Evolutionary conservation across 2,113 vertebrate species (phyloP).

Genomic region (Coregonus clupeaformis): DNA sequence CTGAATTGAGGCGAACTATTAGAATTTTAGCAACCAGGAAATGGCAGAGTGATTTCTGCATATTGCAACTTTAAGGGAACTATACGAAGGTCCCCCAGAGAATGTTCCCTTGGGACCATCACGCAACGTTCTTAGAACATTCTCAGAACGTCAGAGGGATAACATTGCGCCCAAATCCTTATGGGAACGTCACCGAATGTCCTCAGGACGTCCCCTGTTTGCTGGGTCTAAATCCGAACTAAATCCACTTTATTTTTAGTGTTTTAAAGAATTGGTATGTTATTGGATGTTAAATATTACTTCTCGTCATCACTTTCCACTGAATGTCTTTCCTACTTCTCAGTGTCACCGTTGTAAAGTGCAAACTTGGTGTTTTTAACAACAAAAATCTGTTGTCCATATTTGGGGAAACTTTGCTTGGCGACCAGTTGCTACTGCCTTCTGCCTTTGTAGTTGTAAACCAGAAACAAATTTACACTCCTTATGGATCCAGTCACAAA

Average conservation of each 20-base stretch:
- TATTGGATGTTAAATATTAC: conserved; percentile 54
- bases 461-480: conserved; percentile 78
- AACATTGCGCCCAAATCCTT: no score
- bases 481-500: conserved; percentile 62
- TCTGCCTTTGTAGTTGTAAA: conserved; percentile 78
- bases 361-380: conserved; percentile 60
- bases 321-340: conserved; percentile 43
- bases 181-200: no score
- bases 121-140: no score
- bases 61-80: no score
- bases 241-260: conserved; percentile 49
- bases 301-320: conserved; percentile 47
- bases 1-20: no score
- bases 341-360: conserved; percentile 57
- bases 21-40: no score
- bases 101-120: no score
- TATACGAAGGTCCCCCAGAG: no score
- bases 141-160: no score
- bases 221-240: conserved; percentile 42
- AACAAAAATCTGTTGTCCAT: conserved; percentile 74
- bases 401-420: conserved; percentile 76
- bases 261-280: conserved; percentile 49
- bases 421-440: conserved; percentile 79
- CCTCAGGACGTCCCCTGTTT: no score
- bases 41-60: no score